Evolutionary conservation across 2,113 vertebrate genomes (phyloP).

Genomic region (Corythoichthys haematopterus): DNA sequence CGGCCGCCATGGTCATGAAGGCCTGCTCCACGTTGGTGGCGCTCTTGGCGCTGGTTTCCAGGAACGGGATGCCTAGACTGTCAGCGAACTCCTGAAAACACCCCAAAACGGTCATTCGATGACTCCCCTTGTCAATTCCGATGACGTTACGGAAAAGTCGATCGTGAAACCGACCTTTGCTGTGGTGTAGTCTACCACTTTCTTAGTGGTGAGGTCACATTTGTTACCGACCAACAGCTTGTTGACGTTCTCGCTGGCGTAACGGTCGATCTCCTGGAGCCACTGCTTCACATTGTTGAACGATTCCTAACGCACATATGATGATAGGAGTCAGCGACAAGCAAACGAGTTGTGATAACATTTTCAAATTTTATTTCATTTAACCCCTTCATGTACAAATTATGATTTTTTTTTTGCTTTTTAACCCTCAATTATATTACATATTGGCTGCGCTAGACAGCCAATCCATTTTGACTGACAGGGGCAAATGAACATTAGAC

Average conservation of each 20-base stretch:
- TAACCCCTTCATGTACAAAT: too few relatives aligned
- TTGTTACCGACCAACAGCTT: slow-evolving; percentile 98
- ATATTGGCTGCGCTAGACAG: too few relatives aligned
- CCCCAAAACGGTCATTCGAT: too few relatives aligned
- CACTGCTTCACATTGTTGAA: slow-evolving; percentile 99
- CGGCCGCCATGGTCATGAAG: slow-evolving; percentile 99
- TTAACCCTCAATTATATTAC: too few relatives aligned
- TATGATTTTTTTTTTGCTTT: too few relatives aligned
- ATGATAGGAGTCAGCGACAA: neutral
- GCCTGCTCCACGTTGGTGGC: slow-evolving; percentile 98
- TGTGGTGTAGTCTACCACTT: slow-evolving; percentile 95
- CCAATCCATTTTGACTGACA: too few relatives aligned
- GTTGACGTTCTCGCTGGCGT: slow-evolving; percentile 98
- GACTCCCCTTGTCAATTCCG: too few relatives aligned
- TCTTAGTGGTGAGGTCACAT: slow-evolving; percentile 95
- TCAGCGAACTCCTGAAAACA: slow-evolving; percentile 89
- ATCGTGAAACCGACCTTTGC: slow-evolving; percentile 78
- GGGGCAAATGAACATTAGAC: too few relatives aligned
- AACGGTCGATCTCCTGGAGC: slow-evolving; percentile 98
- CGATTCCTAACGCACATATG: slow-evolving; percentile 76
- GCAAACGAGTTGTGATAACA: too few relatives aligned
- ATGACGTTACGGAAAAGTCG: too few relatives aligned
- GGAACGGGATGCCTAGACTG: slow-evolving; percentile 91
- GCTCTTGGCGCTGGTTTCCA: slow-evolving; percentile 98
- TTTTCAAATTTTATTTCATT: too few relatives aligned